Conservation (phyloP, 1,140 invertebrate genomes). For the Sweltsa coloradensis region DNA sequence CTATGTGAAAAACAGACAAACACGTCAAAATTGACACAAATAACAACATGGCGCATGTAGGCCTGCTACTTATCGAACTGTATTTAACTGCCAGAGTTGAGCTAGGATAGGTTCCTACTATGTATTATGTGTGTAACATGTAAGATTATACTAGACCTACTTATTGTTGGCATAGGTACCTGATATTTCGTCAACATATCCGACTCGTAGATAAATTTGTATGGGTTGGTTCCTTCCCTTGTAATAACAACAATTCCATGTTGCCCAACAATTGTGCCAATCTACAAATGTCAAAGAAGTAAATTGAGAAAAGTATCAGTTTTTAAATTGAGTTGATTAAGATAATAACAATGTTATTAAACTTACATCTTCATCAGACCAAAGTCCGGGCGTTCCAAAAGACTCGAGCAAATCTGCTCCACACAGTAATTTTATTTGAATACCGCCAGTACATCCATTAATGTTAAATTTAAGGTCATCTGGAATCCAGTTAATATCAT, state of each 20-base stretch:
- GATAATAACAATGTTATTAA: conserved; percentile 4
- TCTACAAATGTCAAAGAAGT: conserved; percentile 41
- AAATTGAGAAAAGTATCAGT: conserved; percentile 8
- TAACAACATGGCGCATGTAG: too few species aligned
- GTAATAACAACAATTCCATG: conserved; percentile 90
- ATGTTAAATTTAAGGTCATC: conserved; percentile 40
- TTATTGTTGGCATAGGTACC: conserved; percentile 47
- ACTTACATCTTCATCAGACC: conserved; percentile 84
- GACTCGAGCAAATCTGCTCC: conserved; percentile 90
- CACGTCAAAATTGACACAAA: too few species aligned
- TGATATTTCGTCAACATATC: conserved; percentile 77
- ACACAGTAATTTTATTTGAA: conserved; percentile 78
- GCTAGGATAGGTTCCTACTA: too few species aligned
- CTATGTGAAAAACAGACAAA: too few species aligned
- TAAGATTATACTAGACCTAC: too few species aligned
- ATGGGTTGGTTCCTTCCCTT: conserved; percentile 70
- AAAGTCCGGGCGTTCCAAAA: conserved; percentile 78
- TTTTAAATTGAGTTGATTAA: background rate
- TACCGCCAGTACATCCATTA: too few species aligned
- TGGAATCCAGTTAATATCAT: conserved; percentile 48
- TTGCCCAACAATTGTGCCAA: conserved; percentile 74
- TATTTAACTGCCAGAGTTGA: too few species aligned
- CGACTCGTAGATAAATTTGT: conserved; percentile 85
- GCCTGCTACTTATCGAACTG: too few species aligned
- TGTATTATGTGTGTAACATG: too few species aligned